These are phyloP conservation scores for Lamprologus tigripictilis DNA, from an alignment of 2,113 vertebrate genomes.

Conservation along the genomic window DNA sequence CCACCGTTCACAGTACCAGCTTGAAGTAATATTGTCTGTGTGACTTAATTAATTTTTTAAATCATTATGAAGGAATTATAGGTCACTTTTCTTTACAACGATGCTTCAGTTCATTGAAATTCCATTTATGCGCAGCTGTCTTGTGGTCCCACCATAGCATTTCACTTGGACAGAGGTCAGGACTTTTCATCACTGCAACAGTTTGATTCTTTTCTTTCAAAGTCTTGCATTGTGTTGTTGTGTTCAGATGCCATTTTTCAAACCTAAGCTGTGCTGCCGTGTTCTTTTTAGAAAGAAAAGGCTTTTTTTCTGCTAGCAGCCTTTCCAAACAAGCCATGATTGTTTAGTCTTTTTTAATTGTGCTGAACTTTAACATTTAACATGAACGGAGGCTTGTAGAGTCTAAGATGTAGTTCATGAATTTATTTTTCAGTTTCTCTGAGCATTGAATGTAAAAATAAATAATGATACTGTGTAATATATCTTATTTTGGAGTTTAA, in stretches of 20 bases:
- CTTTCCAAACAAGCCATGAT: not conserved
- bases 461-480: not conserved
- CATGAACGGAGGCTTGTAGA: not conserved
- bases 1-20: not conserved
- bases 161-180: not conserved
- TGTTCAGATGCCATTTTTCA: not conserved
- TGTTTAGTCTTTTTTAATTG: not conserved
- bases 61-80: not conserved
- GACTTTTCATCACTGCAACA: not conserved
- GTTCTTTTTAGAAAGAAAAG: not conserved
- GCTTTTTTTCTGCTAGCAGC: not conserved
- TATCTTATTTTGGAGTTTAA: not conserved
- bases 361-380: not conserved
- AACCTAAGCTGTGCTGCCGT: not conserved
- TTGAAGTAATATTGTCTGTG: not conserved
- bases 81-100: not conserved
- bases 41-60: not conserved
- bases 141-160: not conserved
- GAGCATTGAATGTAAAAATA: not conserved
- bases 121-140: not conserved
- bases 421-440: not conserved
- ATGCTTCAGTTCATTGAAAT: not conserved
- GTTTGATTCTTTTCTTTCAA: not conserved
- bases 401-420: not conserved
- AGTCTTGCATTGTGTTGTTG: not conserved